These are phyloP conservation scores for Xylocampa areola DNA, from an alignment of 2,888 invertebrate genomes.

Conservation along the genomic window DNA sequence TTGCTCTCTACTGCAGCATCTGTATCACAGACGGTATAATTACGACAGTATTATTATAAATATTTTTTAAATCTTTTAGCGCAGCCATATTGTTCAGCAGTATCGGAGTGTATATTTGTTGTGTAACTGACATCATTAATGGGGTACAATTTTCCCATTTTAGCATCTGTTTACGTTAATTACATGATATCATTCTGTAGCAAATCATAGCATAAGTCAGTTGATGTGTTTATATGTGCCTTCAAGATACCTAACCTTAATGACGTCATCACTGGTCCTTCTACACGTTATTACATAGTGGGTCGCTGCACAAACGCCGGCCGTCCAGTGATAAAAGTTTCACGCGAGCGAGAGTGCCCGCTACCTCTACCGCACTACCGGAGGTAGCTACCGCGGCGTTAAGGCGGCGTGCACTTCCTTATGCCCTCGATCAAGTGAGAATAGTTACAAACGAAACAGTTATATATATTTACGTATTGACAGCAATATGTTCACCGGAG, in stretches of 20 bases:
- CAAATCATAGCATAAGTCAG: too few species aligned
- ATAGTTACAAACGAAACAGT: background rate
- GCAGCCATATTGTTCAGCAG: too few species aligned
- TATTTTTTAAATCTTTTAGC: too few species aligned
- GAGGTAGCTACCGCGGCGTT: background rate
- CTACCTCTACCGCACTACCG: background rate
- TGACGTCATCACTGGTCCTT: background rate
- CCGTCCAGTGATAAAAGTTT: conserved; percentile 29
- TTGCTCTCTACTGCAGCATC: too few species aligned
- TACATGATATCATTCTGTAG: too few species aligned
- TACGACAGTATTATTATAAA: too few species aligned
- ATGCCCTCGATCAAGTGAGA: background rate
- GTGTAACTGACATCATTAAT: too few species aligned
- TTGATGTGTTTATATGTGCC: too few species aligned
- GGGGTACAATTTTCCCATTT: too few species aligned
- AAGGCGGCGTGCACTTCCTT: background rate
- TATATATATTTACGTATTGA: background rate
- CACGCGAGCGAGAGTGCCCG: conserved; percentile 13
- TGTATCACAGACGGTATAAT: too few species aligned
- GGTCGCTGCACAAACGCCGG: background rate
- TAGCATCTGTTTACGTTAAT: too few species aligned
- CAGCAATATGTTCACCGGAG: background rate
- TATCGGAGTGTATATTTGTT: too few species aligned
- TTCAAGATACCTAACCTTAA: background rate
- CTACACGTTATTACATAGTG: background rate